phyloP scores from a whole-genome alignment of 2,797 vertebrate species.

The Spea hammondii region DNA sequence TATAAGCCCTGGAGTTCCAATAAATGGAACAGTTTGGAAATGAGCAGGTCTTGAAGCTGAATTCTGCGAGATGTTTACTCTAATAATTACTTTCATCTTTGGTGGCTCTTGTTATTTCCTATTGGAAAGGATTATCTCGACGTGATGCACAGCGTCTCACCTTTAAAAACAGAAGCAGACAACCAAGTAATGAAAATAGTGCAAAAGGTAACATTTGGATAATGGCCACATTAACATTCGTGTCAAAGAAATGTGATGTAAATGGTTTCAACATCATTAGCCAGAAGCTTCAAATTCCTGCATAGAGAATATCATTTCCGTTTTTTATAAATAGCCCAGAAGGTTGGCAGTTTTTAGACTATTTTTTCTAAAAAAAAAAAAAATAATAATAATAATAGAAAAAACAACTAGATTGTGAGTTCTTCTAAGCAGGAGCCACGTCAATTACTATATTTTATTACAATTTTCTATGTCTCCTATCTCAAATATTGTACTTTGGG shows the following conservation, averaged over 20 bases:
- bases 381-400: too few relatives aligned
- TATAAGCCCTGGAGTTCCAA: background rate
- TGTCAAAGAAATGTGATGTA: conserved; percentile 19
- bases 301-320: conserved; percentile 17
- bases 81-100: conserved; percentile 10
- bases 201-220: conserved; percentile 35
- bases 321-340: too few relatives aligned
- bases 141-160: conserved; percentile 14
- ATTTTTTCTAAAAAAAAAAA: too few relatives aligned
- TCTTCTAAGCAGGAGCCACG: too few relatives aligned
- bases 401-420: too few relatives aligned
- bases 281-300: background rate
- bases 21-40: conserved; percentile 28
- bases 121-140: conserved; percentile 34
- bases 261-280: conserved; percentile 38
- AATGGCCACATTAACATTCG: conserved; percentile 35
- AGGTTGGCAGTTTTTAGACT: too few relatives aligned
- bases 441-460: too few relatives aligned
- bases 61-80: conserved; percentile 1
- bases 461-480: too few relatives aligned
- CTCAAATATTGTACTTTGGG: too few relatives aligned
- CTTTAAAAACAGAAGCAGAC: conserved; percentile 12
- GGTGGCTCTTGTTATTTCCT: conserved; percentile 26
- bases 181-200: too few relatives aligned
- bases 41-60: conserved; percentile 15